Evolutionary conservation across 2,888 invertebrate species (phyloP).

Genomic region (Tetragonula carbonaria): DNA sequence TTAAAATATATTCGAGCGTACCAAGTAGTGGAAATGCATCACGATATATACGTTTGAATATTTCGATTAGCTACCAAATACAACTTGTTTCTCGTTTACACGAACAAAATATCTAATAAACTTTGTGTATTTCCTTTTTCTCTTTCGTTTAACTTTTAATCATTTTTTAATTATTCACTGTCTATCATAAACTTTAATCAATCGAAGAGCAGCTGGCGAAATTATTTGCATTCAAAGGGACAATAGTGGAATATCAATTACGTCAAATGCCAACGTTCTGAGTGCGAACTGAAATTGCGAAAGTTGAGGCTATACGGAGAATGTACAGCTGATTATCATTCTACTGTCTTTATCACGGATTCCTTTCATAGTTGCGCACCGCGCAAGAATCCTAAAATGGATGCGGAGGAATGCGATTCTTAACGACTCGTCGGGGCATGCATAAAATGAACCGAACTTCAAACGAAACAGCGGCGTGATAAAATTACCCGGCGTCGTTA

Average conservation of each 20-base stretch:
- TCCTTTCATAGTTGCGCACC: conserved; percentile 7
- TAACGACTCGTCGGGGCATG: conserved; percentile 16
- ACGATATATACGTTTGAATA: no score
- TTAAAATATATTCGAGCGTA: conserved; percentile 33
- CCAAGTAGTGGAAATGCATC: neutral
- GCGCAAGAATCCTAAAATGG: conserved; percentile 38
- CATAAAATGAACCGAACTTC: neutral
- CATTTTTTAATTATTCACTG: neutral
- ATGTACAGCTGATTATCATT: conserved; percentile 20
- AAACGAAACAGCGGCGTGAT: conserved; percentile 9
- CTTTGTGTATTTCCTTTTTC: no score
- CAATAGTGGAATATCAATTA: neutral
- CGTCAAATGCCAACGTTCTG: neutral
- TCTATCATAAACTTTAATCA: neutral
- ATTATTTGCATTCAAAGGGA: no score
- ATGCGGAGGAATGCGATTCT: conserved; percentile 40
- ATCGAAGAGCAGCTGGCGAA: neutral
- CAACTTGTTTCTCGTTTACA: neutral
- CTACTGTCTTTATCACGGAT: conserved; percentile 23
- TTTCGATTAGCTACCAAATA: neutral
- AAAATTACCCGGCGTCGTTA: conserved; percentile 41
- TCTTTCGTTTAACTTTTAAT: no score
- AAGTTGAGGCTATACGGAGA: neutral
- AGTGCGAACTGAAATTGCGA: neutral
- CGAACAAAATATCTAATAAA: no score